Evolutionary conservation across 2,113 vertebrate genomes (phyloP).

Genomic region (Rhinopomastus cyanomelas): DNA sequence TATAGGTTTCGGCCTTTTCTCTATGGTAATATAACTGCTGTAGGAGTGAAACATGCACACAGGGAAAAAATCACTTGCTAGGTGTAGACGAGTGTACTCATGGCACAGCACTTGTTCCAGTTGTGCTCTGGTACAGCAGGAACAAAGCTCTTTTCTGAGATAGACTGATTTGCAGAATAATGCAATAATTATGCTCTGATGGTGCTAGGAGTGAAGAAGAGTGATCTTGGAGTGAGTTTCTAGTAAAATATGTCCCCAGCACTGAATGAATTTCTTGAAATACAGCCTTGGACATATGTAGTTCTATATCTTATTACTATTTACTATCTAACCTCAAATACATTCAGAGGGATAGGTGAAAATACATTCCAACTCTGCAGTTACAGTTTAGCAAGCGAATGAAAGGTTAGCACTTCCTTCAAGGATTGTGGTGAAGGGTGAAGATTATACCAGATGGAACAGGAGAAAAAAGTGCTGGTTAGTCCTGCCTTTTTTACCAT

Average conservation of each 20-base stretch:
- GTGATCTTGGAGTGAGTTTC: neutral
- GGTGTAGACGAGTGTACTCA: neutral
- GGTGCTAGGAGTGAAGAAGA: neutral
- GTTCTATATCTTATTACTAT: neutral
- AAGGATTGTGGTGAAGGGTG: neutral
- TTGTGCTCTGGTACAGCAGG: neutral
- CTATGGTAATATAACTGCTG: neutral
- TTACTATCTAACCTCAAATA: neutral
- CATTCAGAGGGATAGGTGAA: neutral
- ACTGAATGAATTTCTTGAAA: neutral
- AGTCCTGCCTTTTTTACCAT: neutral
- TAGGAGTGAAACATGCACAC: neutral
- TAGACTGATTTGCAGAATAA: neutral
- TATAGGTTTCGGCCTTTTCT: neutral
- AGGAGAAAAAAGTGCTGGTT: neutral
- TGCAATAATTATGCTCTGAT: neutral
- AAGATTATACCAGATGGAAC: neutral
- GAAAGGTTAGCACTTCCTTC: neutral
- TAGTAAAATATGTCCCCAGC: neutral
- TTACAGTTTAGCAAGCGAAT: neutral
- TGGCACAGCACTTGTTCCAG: neutral
- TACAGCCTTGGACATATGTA: rapidly evolving
- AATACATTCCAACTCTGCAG: neutral
- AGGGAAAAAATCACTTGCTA: neutral
- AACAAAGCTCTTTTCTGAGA: neutral